These are phyloP conservation scores for Bryconaethiops microstoma DNA, from an alignment of 2,797 vertebrate species.

Conservation along the genomic window DNA sequence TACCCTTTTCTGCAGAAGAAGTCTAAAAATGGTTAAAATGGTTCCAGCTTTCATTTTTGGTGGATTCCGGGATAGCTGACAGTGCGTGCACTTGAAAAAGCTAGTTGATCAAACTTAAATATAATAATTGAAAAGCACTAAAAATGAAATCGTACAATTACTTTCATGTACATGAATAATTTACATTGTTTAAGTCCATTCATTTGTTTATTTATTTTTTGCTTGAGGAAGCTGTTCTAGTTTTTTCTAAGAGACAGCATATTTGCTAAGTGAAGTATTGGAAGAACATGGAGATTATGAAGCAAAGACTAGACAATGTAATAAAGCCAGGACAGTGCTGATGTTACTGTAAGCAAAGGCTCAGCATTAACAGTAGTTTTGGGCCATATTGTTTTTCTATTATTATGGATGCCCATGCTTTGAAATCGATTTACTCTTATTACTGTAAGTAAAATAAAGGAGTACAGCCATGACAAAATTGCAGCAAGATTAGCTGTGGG, in stretches of 20 bases:
- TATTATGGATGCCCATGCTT: not conserved
- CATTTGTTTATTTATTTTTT: no score
- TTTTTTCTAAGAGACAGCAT: not conserved
- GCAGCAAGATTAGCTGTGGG: not conserved
- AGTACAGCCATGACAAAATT: not conserved
- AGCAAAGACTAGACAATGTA: not conserved
- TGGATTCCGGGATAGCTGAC: not conserved
- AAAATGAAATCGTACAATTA: no score
- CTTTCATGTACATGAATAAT: no score
- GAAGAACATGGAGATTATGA: not conserved
- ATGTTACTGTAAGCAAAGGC: not conserved
- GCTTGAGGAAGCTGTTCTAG: no score
- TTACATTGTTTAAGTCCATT: no score
- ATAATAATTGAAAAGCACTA: not conserved
- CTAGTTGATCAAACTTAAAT: not conserved
- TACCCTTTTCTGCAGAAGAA: not conserved
- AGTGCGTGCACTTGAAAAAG: not conserved
- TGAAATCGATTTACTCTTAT: slow-evolving; percentile 9
- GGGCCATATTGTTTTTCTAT: not conserved
- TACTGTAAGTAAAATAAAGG: not conserved
- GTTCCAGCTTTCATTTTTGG: not conserved
- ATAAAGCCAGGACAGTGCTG: no score
- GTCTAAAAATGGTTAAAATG: no score
- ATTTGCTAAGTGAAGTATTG: not conserved
- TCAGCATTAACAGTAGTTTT: not conserved